A percentile compares a stretch with the other conserved stretches of the same genome.
phyloP scores from a whole-genome alignment of 2,113 vertebrate genomes.

The Ovibos moschatus region DNA sequence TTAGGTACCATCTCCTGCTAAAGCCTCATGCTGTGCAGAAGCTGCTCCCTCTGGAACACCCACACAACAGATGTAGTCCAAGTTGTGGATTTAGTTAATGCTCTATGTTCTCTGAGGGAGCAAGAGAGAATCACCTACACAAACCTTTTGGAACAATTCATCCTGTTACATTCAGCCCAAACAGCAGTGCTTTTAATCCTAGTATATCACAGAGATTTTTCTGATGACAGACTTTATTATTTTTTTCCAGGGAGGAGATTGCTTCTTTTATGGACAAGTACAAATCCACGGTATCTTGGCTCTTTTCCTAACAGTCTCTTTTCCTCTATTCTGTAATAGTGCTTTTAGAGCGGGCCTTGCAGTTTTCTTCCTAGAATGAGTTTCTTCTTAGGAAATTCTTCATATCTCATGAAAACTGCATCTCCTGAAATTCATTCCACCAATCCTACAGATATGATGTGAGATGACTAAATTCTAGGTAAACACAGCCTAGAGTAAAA shows the following conservation, averaged over 20 bases:
- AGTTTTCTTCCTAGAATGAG: neutral
- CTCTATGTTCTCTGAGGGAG: neutral
- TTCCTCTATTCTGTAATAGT: rapidly evolving
- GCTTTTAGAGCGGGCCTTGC: rapidly evolving
- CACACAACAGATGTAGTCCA: rapidly evolving
- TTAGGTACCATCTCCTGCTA: neutral
- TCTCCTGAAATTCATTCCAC: neutral
- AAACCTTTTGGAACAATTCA: neutral
- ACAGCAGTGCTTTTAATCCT: neutral
- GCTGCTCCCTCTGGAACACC: neutral
- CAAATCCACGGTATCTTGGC: neutral
- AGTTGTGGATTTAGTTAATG: neutral
- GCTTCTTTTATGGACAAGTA: neutral
- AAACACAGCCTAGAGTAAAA: neutral
- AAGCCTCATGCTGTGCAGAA: neutral
- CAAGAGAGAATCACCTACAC: neutral
- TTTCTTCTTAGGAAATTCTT: neutral
- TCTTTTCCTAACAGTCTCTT: neutral
- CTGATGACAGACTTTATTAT: neutral
- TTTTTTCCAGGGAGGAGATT: too few relatives aligned
- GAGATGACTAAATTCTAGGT: neutral
- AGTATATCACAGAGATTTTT: neutral
- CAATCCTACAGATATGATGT: neutral
- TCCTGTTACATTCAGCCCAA: neutral
- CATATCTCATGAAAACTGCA: neutral